Evolutionary conservation across 35 echinoderm and acorn worm species (phyloP).

Genomic region (Apostichopus japonicus): DNA sequence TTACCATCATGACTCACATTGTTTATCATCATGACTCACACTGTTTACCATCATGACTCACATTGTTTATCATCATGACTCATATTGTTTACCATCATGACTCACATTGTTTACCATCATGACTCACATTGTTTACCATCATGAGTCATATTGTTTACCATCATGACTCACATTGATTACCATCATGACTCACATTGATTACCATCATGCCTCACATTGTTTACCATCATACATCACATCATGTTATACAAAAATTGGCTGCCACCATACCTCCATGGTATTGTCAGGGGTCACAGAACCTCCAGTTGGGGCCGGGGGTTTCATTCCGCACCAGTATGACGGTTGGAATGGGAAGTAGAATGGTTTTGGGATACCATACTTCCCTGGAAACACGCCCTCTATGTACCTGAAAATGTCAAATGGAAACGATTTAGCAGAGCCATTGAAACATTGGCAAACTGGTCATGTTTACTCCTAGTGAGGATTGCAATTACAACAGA

Average conservation of each 20-base stretch:
- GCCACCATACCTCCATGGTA: conserved; percentile 19
- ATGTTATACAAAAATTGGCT: neutral
- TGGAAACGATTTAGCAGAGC: neutral
- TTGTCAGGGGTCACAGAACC: conserved; percentile 52
- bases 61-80: neutral
- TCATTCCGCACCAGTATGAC: conserved; percentile 90
- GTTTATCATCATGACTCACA: too few relatives aligned
- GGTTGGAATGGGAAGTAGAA: conserved; percentile 87
- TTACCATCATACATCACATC: neutral
- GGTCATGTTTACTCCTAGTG: too few relatives aligned
- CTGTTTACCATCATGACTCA: neutral
- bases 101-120: too few relatives aligned
- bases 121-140: too few relatives aligned
- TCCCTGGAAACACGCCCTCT: conserved; percentile 88
- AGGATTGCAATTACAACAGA: too few relatives aligned
- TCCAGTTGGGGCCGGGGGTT: neutral
- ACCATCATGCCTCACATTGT: neutral
- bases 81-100: too few relatives aligned
- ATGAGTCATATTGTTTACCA: too few relatives aligned
- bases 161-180: too few relatives aligned
- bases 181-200: too few relatives aligned
- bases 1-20: too few relatives aligned
- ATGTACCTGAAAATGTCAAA: conserved; percentile 73
- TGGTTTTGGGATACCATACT: conserved; percentile 89
- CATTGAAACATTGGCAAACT: neutral